Conservation (phyloP, 2,113 vertebrate genomes). For the Myiopsitta monachus region DNA sequence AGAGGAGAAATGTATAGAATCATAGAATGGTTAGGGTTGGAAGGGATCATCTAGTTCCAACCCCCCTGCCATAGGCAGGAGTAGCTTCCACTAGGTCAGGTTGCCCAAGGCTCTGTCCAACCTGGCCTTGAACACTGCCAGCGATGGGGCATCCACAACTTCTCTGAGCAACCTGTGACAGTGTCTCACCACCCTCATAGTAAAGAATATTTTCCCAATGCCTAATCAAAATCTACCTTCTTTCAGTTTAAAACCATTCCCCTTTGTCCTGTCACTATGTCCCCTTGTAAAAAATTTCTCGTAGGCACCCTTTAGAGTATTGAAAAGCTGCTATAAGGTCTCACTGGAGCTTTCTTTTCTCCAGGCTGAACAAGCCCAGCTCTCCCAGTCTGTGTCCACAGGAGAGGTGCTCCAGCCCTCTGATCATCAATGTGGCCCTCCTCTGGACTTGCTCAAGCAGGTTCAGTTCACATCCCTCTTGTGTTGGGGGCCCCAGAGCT, state of each 20-base stretch:
- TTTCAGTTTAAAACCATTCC: neutral
- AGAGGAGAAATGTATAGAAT: neutral
- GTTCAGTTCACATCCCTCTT: neutral
- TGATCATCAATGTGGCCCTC: neutral
- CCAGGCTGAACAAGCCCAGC: neutral
- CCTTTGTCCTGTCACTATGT: neutral
- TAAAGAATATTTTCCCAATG: neutral
- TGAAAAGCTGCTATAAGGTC: neutral
- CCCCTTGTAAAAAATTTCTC: neutral
- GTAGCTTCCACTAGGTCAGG: neutral
- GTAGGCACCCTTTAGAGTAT: neutral
- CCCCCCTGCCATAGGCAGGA: neutral
- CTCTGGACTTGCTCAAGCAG: neutral
- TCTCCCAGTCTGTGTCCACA: neutral
- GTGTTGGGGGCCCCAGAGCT: neutral
- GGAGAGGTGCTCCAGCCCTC: neutral
- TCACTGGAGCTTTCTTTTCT: neutral
- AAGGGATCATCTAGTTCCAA: neutral
- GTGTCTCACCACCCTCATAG: neutral
- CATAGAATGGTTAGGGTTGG: neutral
- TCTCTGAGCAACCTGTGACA: neutral
- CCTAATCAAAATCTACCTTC: neutral
- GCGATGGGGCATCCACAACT: neutral
- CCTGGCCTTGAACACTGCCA: neutral
- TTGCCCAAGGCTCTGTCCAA: neutral